phyloP scores from a whole-genome alignment of 2,797 vertebrate species.

The Ptychobarbus kaznakovi region DNA sequence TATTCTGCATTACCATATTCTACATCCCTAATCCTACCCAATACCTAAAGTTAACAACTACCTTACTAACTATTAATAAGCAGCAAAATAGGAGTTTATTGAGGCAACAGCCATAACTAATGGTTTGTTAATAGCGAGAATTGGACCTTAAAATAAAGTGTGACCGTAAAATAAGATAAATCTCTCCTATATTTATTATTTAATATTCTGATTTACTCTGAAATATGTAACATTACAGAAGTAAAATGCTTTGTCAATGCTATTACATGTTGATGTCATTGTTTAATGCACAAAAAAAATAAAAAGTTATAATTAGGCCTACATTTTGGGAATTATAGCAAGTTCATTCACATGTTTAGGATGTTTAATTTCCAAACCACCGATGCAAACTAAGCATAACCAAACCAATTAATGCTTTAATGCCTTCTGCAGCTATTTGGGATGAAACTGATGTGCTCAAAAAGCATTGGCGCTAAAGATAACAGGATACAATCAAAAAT shows the following conservation, averaged over 20 bases:
- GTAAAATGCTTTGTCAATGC: not conserved
- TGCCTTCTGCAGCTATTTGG: not conserved
- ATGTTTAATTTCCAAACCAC: not conserved
- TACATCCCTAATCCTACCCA: too few species aligned
- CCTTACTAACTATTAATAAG: too few species aligned
- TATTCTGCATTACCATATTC: too few species aligned
- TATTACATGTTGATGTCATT: not conserved
- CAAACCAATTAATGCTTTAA: not conserved
- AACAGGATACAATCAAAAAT: constrained; percentile 3
- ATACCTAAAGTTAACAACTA: too few species aligned
- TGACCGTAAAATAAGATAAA: not conserved
- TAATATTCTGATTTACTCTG: not conserved
- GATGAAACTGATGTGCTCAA: not conserved
- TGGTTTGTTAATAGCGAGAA: not conserved
- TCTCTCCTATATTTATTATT: not conserved
- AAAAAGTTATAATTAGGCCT: too few species aligned
- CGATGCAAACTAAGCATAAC: not conserved
- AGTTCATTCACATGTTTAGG: not conserved
- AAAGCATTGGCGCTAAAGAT: not conserved
- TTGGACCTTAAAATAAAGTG: not conserved
- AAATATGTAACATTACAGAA: not conserved
- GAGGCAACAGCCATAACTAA: not conserved
- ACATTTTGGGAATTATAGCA: not conserved
- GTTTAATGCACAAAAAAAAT: not conserved
- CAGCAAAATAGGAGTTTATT: not conserved